phyloP scores from a whole-genome alignment of 2,113 vertebrate species.

The Ginglymostoma cirratum region DNA sequence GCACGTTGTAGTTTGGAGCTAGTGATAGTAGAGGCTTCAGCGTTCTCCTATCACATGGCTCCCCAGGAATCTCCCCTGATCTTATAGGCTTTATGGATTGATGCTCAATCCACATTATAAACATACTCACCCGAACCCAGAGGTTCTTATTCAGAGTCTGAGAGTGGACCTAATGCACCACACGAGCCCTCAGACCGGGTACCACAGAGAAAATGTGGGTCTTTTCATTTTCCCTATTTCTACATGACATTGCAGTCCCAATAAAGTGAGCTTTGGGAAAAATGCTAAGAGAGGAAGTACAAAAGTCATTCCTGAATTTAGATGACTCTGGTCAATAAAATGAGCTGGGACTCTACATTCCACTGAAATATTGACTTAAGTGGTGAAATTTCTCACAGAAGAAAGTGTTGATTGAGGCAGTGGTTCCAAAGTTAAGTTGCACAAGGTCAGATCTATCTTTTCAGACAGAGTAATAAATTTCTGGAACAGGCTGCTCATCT shows the following conservation, averaged over 20 bases:
- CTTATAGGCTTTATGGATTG: too few relatives aligned
- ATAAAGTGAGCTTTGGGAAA: background rate
- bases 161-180: background rate
- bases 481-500: background rate
- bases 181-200: background rate
- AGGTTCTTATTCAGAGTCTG: too few relatives aligned
- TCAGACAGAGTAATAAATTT: background rate
- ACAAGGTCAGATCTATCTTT: background rate
- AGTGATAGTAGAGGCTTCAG: background rate
- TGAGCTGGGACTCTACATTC: background rate
- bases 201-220: background rate
- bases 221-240: background rate
- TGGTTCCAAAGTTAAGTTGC: background rate
- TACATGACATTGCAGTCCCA: background rate
- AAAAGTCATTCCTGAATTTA: background rate
- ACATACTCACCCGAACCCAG: too few relatives aligned
- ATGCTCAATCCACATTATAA: too few relatives aligned
- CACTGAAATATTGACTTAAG: background rate
- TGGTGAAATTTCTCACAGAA: background rate
- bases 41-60: background rate
- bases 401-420: background rate
- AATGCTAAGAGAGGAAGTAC: background rate
- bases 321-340: background rate
- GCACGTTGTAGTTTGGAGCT: too few relatives aligned
- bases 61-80: background rate